These are phyloP conservation scores for Chrysochloris asiatica DNA, from an alignment of 2,113 vertebrate genomes.

Conservation along the genomic window DNA sequence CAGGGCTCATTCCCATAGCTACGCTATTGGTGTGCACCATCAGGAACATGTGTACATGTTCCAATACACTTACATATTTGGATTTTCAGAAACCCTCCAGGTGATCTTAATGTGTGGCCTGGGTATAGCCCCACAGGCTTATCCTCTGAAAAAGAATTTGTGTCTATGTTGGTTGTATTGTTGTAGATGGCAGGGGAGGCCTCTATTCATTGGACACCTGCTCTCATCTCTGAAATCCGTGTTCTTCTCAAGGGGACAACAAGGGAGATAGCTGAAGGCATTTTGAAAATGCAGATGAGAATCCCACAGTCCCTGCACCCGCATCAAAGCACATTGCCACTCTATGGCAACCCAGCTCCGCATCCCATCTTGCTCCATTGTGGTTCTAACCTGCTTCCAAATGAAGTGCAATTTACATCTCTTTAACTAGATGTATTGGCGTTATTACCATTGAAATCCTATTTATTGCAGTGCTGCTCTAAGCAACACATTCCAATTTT, in stretches of 20 bases:
- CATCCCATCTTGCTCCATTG: slow-evolving; percentile 57
- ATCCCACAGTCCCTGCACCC: neutral
- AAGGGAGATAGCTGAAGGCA: neutral
- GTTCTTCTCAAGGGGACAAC: neutral
- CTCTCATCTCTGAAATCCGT: neutral
- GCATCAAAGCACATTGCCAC: neutral
- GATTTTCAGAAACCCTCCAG: neutral
- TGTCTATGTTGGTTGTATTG: neutral
- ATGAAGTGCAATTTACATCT: slow-evolving; percentile 81
- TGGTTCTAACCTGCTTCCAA: slow-evolving; percentile 77
- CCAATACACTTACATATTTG: too few relatives aligned
- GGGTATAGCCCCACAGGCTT: neutral
- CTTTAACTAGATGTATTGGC: slow-evolving; percentile 80
- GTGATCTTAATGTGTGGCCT: neutral
- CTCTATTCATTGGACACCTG: neutral
- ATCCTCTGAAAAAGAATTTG: neutral
- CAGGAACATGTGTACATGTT: too few relatives aligned
- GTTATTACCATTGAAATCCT: slow-evolving; percentile 80
- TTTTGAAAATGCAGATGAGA: neutral
- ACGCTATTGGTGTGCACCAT: too few relatives aligned
- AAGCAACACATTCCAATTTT: slow-evolving; percentile 81
- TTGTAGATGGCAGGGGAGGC: neutral
- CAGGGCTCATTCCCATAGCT: too few relatives aligned
- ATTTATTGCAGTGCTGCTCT: slow-evolving; percentile 80
- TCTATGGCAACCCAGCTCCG: slow-evolving; percentile 37